Base-by-base conservation (phyloP, 2,113 vertebrate genomes). In the Amphiprion ocellaris region DNA sequence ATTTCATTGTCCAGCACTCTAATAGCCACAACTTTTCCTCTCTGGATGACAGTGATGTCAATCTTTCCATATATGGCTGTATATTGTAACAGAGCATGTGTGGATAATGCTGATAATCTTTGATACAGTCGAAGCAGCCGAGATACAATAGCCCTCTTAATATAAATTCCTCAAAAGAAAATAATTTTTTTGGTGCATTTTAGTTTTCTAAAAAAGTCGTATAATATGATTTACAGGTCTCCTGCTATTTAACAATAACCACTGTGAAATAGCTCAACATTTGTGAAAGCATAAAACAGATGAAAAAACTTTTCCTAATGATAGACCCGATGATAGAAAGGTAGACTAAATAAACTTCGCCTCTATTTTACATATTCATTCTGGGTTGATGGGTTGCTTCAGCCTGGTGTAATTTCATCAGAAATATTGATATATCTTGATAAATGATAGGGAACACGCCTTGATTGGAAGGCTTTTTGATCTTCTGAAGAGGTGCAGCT, bases 401-500 rank as follows among this genome's bases (percentile, higher is more conserved):
- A 41, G 54, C 60, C 33, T 39, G 3, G 16, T 12, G 15, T 80
- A 10, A 80, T 87, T 84, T 81, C 39, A 80, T 82, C 62, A 81
- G 26, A 79, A 68, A 80, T 52, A 69, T 67, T 79, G 76, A 76
- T 83, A 49, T 74, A 65, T 70, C 64, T 85, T 72, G 75, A 74
- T 69, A 82, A 90, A 87, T 78, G 61, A 54, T 58, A 68, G 61
- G 46, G 3, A 81, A 77, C 77, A 53, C 46, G 60, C 70, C 81
- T 78, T 85, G 74, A 86, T 66, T 26, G 44, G 68, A 74, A 74
- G 81, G 56, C 82, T 91, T 87, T 89, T 89, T 93, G 89, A 90
- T 93, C 85, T 89, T 82, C 16, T 71, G 62, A 69, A 85, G 83
- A 82, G 73, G 84, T 83, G 66, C 70, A 78, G 67, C 73, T 5